A percentile compares a stretch with the other conserved stretches of the same genome.
Conservation (phyloP, 2,888 invertebrate genomes). For the Perizoma affinitatum region DNA sequence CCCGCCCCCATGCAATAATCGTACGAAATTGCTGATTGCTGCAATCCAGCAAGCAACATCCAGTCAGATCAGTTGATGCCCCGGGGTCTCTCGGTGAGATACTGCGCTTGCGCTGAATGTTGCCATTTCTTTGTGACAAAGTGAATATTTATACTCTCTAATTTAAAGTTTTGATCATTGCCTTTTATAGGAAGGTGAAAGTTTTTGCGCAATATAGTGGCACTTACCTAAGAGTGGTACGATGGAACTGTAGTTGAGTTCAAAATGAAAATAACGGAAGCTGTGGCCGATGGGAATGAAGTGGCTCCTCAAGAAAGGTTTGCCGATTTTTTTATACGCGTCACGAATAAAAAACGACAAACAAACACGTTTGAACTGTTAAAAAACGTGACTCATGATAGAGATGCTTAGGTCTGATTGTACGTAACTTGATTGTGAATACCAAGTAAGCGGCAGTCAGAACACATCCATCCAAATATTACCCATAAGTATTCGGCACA, state of each 20-base stretch:
- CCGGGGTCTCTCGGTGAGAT: slow-evolving; percentile 44
- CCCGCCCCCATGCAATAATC: slow-evolving; percentile 70
- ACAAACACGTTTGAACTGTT: no score
- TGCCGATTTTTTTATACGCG: slow-evolving; percentile 2
- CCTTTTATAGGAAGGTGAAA: no score
- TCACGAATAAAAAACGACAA: no score
- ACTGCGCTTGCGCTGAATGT: slow-evolving; percentile 55
- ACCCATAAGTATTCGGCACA: no score
- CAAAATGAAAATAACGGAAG: slow-evolving; percentile 70
- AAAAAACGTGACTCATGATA: no score
- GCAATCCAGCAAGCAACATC: slow-evolving; percentile 70
- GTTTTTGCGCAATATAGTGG: no score
- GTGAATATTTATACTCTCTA: no score
- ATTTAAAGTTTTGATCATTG: no score
- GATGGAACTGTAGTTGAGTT: slow-evolving; percentile 24
- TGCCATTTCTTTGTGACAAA: neutral
- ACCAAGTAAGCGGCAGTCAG: no score
- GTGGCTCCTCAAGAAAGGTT: slow-evolving; percentile 51
- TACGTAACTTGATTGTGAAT: no score
- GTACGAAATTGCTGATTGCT: slow-evolving; percentile 76
- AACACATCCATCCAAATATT: no score
- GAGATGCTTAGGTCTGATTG: no score
- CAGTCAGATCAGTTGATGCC: slow-evolving; percentile 69
- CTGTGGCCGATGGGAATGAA: slow-evolving; percentile 47
- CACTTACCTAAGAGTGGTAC: slow-evolving; percentile 18